These are phyloP conservation scores for Glareola pratincola DNA, from an alignment of 2,113 vertebrate genomes.

Conservation along the genomic window DNA sequence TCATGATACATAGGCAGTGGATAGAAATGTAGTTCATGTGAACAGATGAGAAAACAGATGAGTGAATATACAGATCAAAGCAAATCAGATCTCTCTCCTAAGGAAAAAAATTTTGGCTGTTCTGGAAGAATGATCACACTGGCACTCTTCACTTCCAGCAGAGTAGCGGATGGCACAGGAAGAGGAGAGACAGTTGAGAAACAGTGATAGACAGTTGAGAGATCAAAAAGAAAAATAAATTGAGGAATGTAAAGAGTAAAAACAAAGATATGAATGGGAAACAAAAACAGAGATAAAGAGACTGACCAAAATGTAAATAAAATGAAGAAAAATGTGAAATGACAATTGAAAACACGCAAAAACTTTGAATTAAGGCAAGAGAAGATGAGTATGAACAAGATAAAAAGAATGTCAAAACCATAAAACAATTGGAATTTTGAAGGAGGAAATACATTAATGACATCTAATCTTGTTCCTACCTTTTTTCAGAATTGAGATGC, in stretches of 20 bases:
- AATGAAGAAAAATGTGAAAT: neutral
- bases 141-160: neutral
- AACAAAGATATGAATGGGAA: neutral
- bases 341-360: neutral
- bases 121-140: constrained; percentile 16
- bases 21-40: neutral
- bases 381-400: neutral
- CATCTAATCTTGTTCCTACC: neutral
- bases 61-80: constrained; percentile 31
- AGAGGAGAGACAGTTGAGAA: neutral
- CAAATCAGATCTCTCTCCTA: neutral
- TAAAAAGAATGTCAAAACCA: neutral
- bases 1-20: neutral
- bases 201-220: neutral
- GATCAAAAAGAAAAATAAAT: neutral
- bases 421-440: neutral
- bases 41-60: neutral
- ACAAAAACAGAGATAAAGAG: neutral
- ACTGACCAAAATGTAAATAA: neutral
- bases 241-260: neutral
- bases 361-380: neutral
- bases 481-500: neutral
- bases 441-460: neutral
- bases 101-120: neutral
- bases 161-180: neutral